A percentile compares a stretch with the other conserved stretches of the same genome.
phyloP scores from a whole-genome alignment of 1,140 invertebrate genomes.

The Drosophila nigromelanica region DNA sequence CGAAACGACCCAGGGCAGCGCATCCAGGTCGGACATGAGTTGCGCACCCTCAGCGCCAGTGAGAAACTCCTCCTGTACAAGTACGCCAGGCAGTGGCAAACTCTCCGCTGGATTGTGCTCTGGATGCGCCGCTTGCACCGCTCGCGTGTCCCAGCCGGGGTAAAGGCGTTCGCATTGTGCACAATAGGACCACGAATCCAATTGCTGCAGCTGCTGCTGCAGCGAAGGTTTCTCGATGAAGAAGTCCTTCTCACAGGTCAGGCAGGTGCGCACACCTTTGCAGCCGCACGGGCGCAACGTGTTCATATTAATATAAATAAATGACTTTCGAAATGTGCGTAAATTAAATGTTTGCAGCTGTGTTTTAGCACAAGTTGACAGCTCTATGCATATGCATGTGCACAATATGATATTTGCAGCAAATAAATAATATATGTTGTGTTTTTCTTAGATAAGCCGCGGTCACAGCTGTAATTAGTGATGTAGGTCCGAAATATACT shows the following conservation, averaged over 20 bases:
- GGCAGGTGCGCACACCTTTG: conserved; percentile 95
- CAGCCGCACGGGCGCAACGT: conserved; percentile 92
- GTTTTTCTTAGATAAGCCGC: too few relatives aligned
- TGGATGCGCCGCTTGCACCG: conserved; percentile 87
- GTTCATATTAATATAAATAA: conserved; percentile 85
- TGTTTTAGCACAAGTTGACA: too few relatives aligned
- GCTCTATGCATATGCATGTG: too few relatives aligned
- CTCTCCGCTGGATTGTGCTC: conserved; percentile 86
- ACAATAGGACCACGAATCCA: conserved; percentile 90
- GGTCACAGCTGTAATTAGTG: too few relatives aligned
- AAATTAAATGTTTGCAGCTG: too few relatives aligned
- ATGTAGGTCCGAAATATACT: too few relatives aligned
- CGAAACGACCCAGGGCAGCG: conserved; percentile 94
- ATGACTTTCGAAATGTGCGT: neutral
- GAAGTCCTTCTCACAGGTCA: conserved; percentile 91
- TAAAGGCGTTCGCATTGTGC: conserved; percentile 89
- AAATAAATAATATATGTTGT: too few relatives aligned
- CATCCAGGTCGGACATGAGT: conserved; percentile 90
- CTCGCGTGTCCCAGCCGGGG: conserved; percentile 87
- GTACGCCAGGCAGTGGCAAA: conserved; percentile 89
- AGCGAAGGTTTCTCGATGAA: conserved; percentile 85
- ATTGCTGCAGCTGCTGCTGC: conserved; percentile 83
- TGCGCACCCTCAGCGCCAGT: conserved; percentile 88
- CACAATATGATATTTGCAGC: too few relatives aligned
- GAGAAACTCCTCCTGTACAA: conserved; percentile 91